Percentiles rank a stretch among this genome's conserved stretches.
phyloP scores from a whole-genome alignment of 35 echinoderm and acorn worm genomes.

The Heliocidaris tuberculata region DNA sequence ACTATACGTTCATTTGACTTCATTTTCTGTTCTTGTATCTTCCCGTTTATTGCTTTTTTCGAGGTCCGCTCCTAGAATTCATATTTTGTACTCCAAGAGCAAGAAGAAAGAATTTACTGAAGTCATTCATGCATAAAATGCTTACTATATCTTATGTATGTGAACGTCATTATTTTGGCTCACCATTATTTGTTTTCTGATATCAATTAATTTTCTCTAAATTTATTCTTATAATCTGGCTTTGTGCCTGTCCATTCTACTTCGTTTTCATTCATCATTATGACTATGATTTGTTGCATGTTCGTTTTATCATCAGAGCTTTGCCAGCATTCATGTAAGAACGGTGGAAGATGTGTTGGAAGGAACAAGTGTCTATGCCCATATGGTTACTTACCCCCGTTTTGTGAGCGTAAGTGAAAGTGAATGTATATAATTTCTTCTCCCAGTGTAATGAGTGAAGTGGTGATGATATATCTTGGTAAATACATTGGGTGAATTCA shows the following conservation, averaged over 20 bases:
- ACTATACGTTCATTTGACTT: too few relatives aligned
- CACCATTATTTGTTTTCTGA: background rate
- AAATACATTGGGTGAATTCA: too few relatives aligned
- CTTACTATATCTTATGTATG: too few relatives aligned
- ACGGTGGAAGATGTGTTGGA: constrained; percentile 54
- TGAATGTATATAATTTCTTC: background rate
- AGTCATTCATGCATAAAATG: too few relatives aligned
- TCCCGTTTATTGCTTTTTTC: too few relatives aligned
- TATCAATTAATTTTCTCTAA: background rate
- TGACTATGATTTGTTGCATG: background rate
- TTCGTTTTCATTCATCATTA: background rate
- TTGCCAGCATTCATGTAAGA: constrained; percentile 58
- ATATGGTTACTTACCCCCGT: constrained; percentile 21
- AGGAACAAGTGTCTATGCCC: constrained; percentile 56
- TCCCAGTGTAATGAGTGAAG: too few relatives aligned
- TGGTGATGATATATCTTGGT: background rate
- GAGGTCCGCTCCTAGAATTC: too few relatives aligned
- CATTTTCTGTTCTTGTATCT: too few relatives aligned
- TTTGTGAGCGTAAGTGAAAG: constrained; percentile 40
- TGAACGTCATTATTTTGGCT: background rate
- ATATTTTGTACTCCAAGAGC: too few relatives aligned
- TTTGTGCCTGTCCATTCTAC: background rate
- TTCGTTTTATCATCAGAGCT: constrained; percentile 22
- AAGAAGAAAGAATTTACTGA: too few relatives aligned
- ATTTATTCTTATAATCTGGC: background rate